Base-by-base conservation (phyloP, 2,888 invertebrate genomes). In the Sepiola atlantica region DNA sequence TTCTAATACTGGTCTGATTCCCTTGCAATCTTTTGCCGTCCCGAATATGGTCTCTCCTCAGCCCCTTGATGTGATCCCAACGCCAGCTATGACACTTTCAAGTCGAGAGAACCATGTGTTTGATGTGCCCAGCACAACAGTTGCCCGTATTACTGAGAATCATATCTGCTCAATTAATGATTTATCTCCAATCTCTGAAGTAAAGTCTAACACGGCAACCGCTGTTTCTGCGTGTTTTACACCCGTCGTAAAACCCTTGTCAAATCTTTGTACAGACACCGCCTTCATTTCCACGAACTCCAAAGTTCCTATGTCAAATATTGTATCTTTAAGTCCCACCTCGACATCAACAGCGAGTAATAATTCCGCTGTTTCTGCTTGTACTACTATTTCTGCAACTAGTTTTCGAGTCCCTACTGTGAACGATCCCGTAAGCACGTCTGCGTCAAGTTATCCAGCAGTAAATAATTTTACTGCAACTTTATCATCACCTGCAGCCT, bases 1-100 rank as follows among this genome's bases (percentile, higher is more conserved):
- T 77, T 77, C 77, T 77, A n/a, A 77, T 77, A 14, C 77, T 77
- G 28, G 77, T n/a, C 28, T 16, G n/a, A 77, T 77, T 28, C n/a
- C 77, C n/a, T 77, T 77, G 77, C 77, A 77, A 32, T 77, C 77
- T n/a, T 77, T n/a, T 77, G 21, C 77, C 77, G 77, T 77, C 77
- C 77, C 77, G 32, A 77, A 32, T 32, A 77, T n/a, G n/a, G 32
- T 77, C 77, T 32, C n/a, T 32, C 14, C 77, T 16, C 77, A 18
- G 77, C 77, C n/a, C n/a, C 32, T 77, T 77, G n/a, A 77, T 77
- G 18, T 32, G 77, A 77, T n/a, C n/a, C 12, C 77, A 77, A 77
- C 32, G 16, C n/a, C 20, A 32, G n/a, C 2, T 77, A 32, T n/a
- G 2, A n/a, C 77, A 77, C n/a, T 14, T n/a, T n/a, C 18, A n/a